A percentile compares a stretch with the other conserved stretches of the same genome.
These are phyloP conservation scores for Amphiprion ocellaris DNA, from an alignment of 2,113 vertebrate genomes.

Conservation along the genomic window DNA sequence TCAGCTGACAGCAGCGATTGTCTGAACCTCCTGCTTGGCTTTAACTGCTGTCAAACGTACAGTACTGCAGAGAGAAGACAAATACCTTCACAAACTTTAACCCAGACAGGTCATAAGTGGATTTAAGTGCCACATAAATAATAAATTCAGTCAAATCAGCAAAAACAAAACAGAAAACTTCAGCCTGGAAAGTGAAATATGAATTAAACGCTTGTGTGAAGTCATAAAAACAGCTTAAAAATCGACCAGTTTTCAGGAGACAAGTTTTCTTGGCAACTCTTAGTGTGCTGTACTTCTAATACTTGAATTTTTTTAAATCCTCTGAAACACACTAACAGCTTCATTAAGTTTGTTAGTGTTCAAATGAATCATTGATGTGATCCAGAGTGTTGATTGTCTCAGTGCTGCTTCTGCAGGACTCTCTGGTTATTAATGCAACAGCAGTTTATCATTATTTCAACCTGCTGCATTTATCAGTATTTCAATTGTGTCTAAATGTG, in stretches of 20 bases:
- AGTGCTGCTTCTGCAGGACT: slow-evolving; percentile 19
- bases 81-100: slow-evolving; percentile 1
- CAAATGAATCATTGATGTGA: too few relatives aligned
- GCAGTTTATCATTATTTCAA: background rate
- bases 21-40: slow-evolving; percentile 28
- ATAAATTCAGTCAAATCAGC: background rate
- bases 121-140: background rate
- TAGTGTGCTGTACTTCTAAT: slow-evolving; percentile 27
- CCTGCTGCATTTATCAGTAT: too few relatives aligned
- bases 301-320: too few relatives aligned
- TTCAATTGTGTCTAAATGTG: too few relatives aligned
- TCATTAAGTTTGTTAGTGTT: too few relatives aligned
- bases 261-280: slow-evolving; percentile 43
- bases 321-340: too few relatives aligned
- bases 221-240: background rate
- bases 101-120: background rate
- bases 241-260: background rate
- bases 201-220: background rate
- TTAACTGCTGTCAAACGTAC: slow-evolving; percentile 1
- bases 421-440: slow-evolving; percentile 3
- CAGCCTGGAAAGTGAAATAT: too few relatives aligned
- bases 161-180: too few relatives aligned
- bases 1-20: slow-evolving; percentile 39
- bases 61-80: slow-evolving; percentile 27
- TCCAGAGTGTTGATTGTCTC: slow-evolving; percentile 59